Base-by-base conservation (phyloP, 2,113 vertebrate genomes). In the Camelus bactrianus region DNA sequence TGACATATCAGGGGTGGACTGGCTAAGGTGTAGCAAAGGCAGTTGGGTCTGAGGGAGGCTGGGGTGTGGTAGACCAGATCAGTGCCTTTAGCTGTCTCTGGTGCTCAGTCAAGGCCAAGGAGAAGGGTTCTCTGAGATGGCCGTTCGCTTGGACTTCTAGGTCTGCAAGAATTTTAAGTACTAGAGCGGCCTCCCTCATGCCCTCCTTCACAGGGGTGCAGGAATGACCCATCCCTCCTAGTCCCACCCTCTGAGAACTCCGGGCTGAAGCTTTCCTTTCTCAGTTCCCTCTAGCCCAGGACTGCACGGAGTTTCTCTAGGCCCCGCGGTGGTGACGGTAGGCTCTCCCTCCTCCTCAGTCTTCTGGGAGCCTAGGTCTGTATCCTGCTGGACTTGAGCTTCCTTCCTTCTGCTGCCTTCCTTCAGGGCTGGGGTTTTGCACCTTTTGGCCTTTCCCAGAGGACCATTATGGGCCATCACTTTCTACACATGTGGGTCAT, bases 131-230 rank as follows among this genome's bases (percentile, higher is more conserved):
- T 22, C 10, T 58, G 17, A 35, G 6, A 79, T 84, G 26, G 42
- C 3, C 2, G 0, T 20, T 52, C 38, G 15, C 2, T 2, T 13
- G 6, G 6, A 1, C 1, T 6, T 79, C 12, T 5, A 15, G 16
- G 22, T 84, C 22, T 14, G 8, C 6, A 64, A 20, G 28, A 72
- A 19, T 64, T 42, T 42, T 42, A 38, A 14, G 11, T 22, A 9
- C 17, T 50, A 8, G 28, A 65, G 17, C 14, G 13, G 2, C 5
- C 20, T 32, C 15, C 28, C 13, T 56, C 26, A 7, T 42, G 15
- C 9, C 14, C 28, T 1, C 2, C 46, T 89, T 42, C 11, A 20
- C 7, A 73, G 54, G 1, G 8, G 3, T 73, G 8, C 0, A 58
- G 13, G 72, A 56, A 72, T 5, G 19, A 28, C 19, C 8, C 6